Base-by-base conservation (phyloP, 1,140 invertebrate genomes). In the Olivierus martensii region DNA sequence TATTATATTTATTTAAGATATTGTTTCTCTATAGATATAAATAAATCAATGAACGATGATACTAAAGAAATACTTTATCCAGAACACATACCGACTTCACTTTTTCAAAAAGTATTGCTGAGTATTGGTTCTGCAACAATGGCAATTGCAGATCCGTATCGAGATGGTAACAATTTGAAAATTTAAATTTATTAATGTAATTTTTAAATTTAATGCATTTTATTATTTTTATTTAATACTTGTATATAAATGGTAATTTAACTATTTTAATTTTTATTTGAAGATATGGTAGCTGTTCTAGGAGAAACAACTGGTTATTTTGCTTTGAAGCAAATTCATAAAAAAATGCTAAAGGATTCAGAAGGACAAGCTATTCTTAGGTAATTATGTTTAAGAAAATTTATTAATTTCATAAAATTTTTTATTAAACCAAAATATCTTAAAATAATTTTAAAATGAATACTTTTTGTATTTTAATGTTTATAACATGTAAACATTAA, bases 271-370 rank as follows among this genome's bases (percentile, higher is more conserved):
- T 28, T 28, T 45, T 52, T 48, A 39, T 53, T 66, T 66, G 70
- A 59, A 77, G 91, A 97, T 67, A 90, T 94, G 87, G 87, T 97
- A 61, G 87, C 89, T 37, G 84, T 87, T 59, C 73, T 95, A 50
- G 90, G 89, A 4, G 92, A 96, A 73, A 84, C 86, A 0, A 89
- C 87, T 3, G 88, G 88, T 1, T 69, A 76, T 58, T 60, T 61
- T 37, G 83, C 87, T 9, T 71, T 92, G 1, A 69, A 70, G 51
- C 71, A 77, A 57, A 82, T 90, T 66, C 70, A 71, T 51, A 63
- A 71, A 54, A 77, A 79, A 65, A 86, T 91, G 77, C 56, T 76
- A 35, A 67, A 71, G 39, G 73, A 76, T 62, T 63, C 71, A 19
- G 84, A 87, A 71, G 86, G 88, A 14, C 64, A 65, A 22, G 69